Percentiles rank a stretch among this genome's conserved stretches.
Conservation (phyloP, 2,797 vertebrate species). For the Cyclura pinguis region DNA sequence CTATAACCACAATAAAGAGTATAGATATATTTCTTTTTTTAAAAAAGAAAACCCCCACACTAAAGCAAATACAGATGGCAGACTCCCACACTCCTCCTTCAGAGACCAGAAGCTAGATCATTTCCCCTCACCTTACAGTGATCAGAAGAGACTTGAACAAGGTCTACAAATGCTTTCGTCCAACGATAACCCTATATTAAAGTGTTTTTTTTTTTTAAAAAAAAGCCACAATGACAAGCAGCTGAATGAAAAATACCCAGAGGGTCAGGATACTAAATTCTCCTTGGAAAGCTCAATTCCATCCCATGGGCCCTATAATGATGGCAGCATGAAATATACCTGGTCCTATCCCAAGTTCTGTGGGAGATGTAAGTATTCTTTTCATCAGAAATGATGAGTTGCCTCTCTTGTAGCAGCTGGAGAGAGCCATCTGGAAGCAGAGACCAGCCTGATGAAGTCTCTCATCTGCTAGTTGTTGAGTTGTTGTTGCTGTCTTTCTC, state of each 20-base stretch:
- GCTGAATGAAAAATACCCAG: too few relatives aligned
- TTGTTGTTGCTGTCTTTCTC: constrained; percentile 11
- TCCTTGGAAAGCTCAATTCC: neutral
- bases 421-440: constrained; percentile 52
- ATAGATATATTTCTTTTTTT: neutral
- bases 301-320: neutral
- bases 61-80: too few relatives aligned
- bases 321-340: neutral
- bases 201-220: neutral
- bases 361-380: constrained; percentile 2
- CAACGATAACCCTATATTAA: neutral
- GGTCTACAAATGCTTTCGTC: neutral
- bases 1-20: neutral
- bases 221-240: neutral
- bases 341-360: neutral
- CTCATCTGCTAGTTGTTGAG: constrained; percentile 13
- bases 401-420: constrained; percentile 16
- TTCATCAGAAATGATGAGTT: neutral
- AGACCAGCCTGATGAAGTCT: rapidly evolving
- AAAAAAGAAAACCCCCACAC: too few relatives aligned
- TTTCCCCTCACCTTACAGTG: neutral
- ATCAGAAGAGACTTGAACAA: neutral
- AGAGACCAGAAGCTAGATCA: too few relatives aligned
- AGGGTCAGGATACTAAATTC: neutral
- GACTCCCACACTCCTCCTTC: too few relatives aligned